A percentile compares a stretch with the other conserved stretches of the same genome.
phyloP scores from a whole-genome alignment of 2,888 invertebrate genomes.

The Osmoderma eremita region DNA sequence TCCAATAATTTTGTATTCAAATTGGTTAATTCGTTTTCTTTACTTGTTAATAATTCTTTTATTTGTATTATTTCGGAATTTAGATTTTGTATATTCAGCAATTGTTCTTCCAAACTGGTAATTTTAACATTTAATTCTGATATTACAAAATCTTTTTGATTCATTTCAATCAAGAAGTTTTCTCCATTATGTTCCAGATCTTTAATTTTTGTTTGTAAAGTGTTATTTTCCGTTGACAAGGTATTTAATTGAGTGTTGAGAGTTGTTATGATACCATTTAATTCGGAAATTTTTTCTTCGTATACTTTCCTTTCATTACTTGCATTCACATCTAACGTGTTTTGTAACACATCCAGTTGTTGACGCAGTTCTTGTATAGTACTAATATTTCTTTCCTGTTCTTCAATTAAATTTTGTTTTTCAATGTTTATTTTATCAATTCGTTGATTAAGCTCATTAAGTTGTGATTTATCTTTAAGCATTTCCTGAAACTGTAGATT shows the following conservation, averaged over 20 bases:
- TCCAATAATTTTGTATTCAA: constrained; percentile 52
- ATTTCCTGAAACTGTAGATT: constrained; percentile 39
- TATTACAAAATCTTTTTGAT: constrained; percentile 24
- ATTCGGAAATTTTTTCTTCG: constrained; percentile 5
- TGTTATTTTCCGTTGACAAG: constrained; percentile 6
- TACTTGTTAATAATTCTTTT: constrained; percentile 33
- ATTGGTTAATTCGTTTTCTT: constrained; percentile 50
- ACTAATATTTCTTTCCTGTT: constrained; percentile 9
- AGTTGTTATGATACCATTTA: constrained; percentile 1
- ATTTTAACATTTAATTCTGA: constrained; percentile 55
- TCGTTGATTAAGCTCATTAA: constrained; percentile 48
- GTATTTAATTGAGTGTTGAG: not conserved
- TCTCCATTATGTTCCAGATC: constrained; percentile 5
- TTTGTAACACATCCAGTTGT: constrained; percentile 58
- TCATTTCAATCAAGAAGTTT: constrained; percentile 3
- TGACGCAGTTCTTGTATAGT: constrained; percentile 44
- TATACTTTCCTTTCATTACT: constrained; percentile 9
- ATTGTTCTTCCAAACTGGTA: constrained; percentile 48
- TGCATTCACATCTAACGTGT: constrained; percentile 48
- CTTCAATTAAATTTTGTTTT: constrained; percentile 20
- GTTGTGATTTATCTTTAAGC: constrained; percentile 45
- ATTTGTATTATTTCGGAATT: constrained; percentile 22
- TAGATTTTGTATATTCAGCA: constrained; percentile 57
- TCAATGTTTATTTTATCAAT: constrained; percentile 44
- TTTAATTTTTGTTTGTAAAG: constrained; percentile 5